These are phyloP conservation scores for Amphilophus citrinellus DNA, from an alignment of 2,113 vertebrate genomes.

Conservation along the genomic window DNA sequence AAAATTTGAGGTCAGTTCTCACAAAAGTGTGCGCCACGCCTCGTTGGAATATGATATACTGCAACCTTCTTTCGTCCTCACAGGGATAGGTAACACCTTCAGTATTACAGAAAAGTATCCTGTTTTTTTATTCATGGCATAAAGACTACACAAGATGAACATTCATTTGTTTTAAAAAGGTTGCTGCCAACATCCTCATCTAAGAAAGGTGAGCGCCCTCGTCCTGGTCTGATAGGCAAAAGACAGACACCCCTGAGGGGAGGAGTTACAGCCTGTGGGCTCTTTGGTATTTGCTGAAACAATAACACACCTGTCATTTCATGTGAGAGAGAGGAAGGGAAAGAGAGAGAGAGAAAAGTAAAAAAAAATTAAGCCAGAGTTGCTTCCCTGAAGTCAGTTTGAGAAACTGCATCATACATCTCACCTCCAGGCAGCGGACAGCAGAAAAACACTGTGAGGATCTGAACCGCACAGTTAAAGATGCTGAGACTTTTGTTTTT, in stretches of 20 bases:
- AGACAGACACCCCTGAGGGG: conserved; percentile 55
- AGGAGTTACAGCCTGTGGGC: conserved; percentile 71
- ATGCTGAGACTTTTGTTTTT: conserved; percentile 68
- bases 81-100: not conserved
- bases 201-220: conserved; percentile 42
- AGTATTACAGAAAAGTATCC: not conserved
- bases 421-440: conserved; percentile 62
- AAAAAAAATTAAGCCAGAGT: conserved; percentile 43
- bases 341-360: not conserved
- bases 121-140: not conserved
- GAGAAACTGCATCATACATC: conserved; percentile 42
- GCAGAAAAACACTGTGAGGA: conserved; percentile 30
- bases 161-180: not conserved
- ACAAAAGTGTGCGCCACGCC: not conserved
- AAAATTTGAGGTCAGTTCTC: not conserved
- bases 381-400: conserved; percentile 63
- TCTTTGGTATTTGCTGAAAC: conserved; percentile 79
- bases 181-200: conserved; percentile 17
- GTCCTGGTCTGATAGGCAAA: conserved; percentile 44
- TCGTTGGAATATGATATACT: conserved; percentile 1
- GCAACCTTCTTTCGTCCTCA: conserved; percentile 9
- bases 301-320: conserved; percentile 76
- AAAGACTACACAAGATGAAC: not conserved
- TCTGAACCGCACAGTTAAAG: conserved; percentile 48
- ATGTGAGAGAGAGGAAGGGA: conserved; percentile 23